These are phyloP conservation scores for Patella depressa DNA, from an alignment of 2,888 invertebrate genomes.

Conservation along the genomic window DNA sequence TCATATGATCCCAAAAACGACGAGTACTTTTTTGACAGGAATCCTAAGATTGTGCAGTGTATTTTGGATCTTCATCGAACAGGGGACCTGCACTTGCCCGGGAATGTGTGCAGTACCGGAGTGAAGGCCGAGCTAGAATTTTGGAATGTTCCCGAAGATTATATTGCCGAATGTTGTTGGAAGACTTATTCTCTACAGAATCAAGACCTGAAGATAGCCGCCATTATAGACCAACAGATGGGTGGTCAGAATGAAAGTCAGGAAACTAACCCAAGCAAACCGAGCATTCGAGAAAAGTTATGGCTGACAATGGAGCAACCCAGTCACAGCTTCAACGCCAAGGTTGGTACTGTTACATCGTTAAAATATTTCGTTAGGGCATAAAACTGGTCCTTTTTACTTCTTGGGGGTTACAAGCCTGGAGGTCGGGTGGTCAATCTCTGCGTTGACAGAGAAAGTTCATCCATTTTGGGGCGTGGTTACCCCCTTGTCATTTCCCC, in stretches of 20 bases:
- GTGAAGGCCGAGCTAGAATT: slow-evolving; percentile 50
- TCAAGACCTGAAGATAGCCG: slow-evolving; percentile 24
- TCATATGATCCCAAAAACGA: slow-evolving; percentile 23
- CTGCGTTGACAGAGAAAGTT: too few relatives aligned
- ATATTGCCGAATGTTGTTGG: slow-evolving; percentile 53
- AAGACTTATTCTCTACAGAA: slow-evolving; percentile 9
- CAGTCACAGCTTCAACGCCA: slow-evolving; percentile 20
- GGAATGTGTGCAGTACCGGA: slow-evolving; percentile 52
- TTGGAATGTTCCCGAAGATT: slow-evolving; percentile 50
- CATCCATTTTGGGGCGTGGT: too few relatives aligned
- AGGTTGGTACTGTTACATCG: slow-evolving; percentile 12
- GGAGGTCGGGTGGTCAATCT: too few relatives aligned
- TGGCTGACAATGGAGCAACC: slow-evolving; percentile 27
- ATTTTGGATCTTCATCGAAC: slow-evolving; percentile 49
- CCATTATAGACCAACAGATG: slow-evolving; percentile 26
- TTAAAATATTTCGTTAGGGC: too few relatives aligned
- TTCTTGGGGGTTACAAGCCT: too few relatives aligned
- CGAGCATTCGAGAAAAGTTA: slow-evolving; percentile 11
- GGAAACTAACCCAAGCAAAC: neutral
- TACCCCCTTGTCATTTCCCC: too few relatives aligned
- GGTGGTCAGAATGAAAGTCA: slow-evolving; percentile 20
- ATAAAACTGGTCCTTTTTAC: too few relatives aligned
- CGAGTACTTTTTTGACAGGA: slow-evolving; percentile 52
- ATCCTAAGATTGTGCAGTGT: slow-evolving; percentile 43
- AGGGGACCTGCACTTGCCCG: slow-evolving; percentile 53